Evolutionary conservation across 1,140 invertebrate species (phyloP), one percentile per base, ranked within the genome.

Genomic region (Tachypleus tridentatus): DNA sequence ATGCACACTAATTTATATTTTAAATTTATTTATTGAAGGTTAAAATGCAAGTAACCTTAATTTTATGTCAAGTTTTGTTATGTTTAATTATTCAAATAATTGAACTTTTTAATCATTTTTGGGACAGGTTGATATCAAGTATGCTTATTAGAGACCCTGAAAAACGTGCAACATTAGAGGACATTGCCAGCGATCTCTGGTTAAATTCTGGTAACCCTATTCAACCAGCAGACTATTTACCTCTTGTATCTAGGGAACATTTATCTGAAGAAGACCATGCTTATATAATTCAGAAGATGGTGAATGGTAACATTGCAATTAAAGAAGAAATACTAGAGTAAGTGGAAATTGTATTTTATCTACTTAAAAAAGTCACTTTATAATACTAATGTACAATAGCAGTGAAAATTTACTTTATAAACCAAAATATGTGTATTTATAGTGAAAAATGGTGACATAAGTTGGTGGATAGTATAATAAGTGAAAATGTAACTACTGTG

Each of bases 81-180:
- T 29, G 29, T 29, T 29, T 29, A 29, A 29, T 29, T 29, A 29
- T 29, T 29, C 67, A 9, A 50, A 48, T 61, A 54, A 58, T 50
- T 60, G 62, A 49, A 2, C 47, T 29, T 57, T 52, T 11, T 8
- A 58, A 51, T 47, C n/a, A 52, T 67, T 56, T 49, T 9, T 63
- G 56, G 77, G 76, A 57, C 74, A 90, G 88, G 72, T 79, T 98
- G 63, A 98, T 98, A 73, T 85, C 84, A 7, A 82, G 84, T 70
- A 98, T 98, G 94, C 79, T 98, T 64, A 87, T 96, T 5, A 81
- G 93, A 65, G 90, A 96, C 76, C 97, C 97, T 2, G 86, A 91
- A 70, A 88, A 89, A 71, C 81, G 97, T 59, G 89, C 93, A 0
- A 89, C 85, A 29, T 79, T 99, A 29, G 83, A 88, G 54, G 86